Evolutionary conservation across 2,113 vertebrate species (phyloP), one percentile per base, ranked within the genome.

Genomic region (Emberiza fucata): DNA sequence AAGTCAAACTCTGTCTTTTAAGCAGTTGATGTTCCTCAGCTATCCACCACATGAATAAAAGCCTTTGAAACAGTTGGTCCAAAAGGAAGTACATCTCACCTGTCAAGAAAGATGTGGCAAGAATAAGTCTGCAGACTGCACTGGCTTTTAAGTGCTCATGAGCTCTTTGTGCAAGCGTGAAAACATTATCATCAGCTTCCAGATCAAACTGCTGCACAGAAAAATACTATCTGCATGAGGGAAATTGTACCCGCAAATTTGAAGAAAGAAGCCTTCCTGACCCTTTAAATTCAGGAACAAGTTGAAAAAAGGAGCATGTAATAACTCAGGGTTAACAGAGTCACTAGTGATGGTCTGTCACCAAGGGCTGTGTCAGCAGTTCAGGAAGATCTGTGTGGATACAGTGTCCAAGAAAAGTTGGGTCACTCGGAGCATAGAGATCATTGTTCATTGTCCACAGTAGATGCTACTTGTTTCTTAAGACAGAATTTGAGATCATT

Each of bases 1-100:
- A 84, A 92, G 40, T 87, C 81, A 92, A 91, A 72, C 40, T 81
- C 83, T 51, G 7, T 47, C 63, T 95, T 92, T 91, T 59, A 80
- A 92, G 63, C 59, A 94, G 87, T 5, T 73, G 35, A 89, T 92
- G 76, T 92, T 87, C 70, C 27, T 85, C 85, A 73, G 48, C 50
- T 87, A 72, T 39, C 44, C 61, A 71, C 56, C 61, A 64, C 27
- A 65, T 63, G 73, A 94, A 85, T 86, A 87, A 87, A 85, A 91
- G 12, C 28, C 77, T 95, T 95, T 92, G 77, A 92, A 92, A 92
- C 48, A 84, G 64, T 29, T 84, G 45, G 57, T 79, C 77, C 78
- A 76, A 95, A 92, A 89, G 48, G 57, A 86, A 89, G 44, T 48
- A 84, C 45, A 57, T 68, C 70, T 94, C 57, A 69, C 53, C 77